Conservation (phyloP, 2,888 invertebrate species). For the Mactromeris polynyma region DNA sequence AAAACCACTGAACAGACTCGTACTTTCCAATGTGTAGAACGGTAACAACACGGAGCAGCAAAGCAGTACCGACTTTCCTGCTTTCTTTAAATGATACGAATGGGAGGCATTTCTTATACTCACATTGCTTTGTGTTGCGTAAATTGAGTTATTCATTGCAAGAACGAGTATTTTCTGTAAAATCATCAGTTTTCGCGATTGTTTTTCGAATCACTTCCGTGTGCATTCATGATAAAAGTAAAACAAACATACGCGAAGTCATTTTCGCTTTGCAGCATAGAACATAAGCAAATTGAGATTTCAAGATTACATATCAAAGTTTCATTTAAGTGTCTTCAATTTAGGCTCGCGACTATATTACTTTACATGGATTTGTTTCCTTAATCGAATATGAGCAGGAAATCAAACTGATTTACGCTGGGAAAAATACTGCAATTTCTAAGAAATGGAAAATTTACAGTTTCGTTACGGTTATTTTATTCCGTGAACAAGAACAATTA, state of each 20-base stretch:
- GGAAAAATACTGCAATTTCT: neutral
- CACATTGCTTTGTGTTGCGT: too few species aligned
- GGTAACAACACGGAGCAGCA: too few species aligned
- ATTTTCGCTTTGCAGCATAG: too few species aligned
- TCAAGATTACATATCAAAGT: neutral
- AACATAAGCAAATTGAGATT: too few species aligned
- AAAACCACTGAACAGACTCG: too few species aligned
- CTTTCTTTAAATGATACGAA: too few species aligned
- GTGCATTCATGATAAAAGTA: neutral
- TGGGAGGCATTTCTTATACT: too few species aligned
- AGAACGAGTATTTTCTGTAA: neutral
- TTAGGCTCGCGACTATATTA: neutral
- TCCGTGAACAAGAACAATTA: neutral
- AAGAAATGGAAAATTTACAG: neutral
- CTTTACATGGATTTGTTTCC: neutral
- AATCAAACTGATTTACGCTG: neutral
- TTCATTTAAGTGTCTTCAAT: neutral
- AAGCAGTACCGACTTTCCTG: too few species aligned
- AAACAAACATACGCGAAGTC: neutral
- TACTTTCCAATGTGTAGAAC: too few species aligned
- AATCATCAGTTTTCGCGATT: neutral
- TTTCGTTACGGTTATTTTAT: neutral
- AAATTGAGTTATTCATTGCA: too few species aligned
- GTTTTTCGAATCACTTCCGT: neutral
- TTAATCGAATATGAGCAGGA: neutral